Conservation (phyloP, 2,113 vertebrate species). For the Merops nubicus region DNA sequence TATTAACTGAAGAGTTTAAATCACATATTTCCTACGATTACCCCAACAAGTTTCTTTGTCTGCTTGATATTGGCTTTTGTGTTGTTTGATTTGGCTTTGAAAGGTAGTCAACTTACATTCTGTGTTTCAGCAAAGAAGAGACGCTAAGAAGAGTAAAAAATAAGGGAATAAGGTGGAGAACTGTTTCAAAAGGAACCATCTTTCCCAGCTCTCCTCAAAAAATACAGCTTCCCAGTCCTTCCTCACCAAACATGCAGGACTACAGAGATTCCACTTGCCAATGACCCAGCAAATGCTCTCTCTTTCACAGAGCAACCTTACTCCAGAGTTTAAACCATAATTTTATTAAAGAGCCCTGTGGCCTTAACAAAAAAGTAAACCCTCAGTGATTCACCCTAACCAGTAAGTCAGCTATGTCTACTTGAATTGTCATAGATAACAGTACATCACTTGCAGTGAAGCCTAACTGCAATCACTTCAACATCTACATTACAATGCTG, state of each 20-base stretch:
- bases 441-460: neutral
- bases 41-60: neutral
- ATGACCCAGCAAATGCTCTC: neutral
- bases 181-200: neutral
- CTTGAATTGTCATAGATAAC: neutral
- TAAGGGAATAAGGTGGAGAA: neutral
- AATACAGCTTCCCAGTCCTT: neutral
- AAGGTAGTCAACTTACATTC: neutral
- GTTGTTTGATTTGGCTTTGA: neutral
- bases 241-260: neutral
- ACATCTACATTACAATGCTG: neutral
- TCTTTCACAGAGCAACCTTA: neutral
- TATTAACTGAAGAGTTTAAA: neutral
- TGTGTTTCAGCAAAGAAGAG: neutral
- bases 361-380: neutral
- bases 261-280: neutral
- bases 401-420: neutral
- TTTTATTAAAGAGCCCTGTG: neutral
- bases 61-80: neutral
- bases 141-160: neutral
- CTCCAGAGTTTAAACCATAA: neutral
- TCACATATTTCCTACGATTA: neutral
- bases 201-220: neutral
- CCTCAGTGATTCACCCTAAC: neutral
- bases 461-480: neutral